Evolutionary conservation across 2,888 invertebrate genomes (phyloP), one percentile per base, ranked within the genome.

Genomic region (Noctuana brunneofusca): DNA sequence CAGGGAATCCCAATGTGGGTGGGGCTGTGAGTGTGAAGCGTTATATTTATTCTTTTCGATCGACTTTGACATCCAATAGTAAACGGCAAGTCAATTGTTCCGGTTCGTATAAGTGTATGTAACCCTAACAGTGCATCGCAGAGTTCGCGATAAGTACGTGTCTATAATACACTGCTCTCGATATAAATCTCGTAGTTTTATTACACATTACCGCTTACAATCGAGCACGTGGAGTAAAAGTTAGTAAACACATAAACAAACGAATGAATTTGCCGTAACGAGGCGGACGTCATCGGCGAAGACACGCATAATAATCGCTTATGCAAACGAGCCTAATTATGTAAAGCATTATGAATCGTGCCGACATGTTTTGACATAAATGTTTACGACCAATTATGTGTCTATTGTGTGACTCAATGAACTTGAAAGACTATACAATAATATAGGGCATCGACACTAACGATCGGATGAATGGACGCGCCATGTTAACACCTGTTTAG

Each of bases 301-400:
- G 85, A 86, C 87, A 89, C 86, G 87, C 89, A 86, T 89, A 83
- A 86, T 89, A 86, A 90, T 87, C 83, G 80, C 80, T 86, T 88
- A 90, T 88, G 89, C 89, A 85, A 89, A 90, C 87, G 81, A 85
- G 70, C 71, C 83, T 84, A 88, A 89, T 90, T 90, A 89, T 90
- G 89, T 89, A 87, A 87, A 89, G 78, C 82, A 78, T 82, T 84
- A 86, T 84, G 85, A 83, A 78, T 80, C 75, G 75, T 70, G 76
- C 71, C 78, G 79, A 77, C 82, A 76, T 87, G 85, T 89, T 89
- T 89, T 89, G 89, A 89, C 89, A 87, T 72, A 70, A 84, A 81
- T 81, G 74, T 79, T 86, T 83, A 88, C 83, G 83, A 81, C 83
- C 85, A 87, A 89, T 89, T 89, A 89, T 83, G 83, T 80, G 81